Percentiles rank a stretch among this genome's conserved stretches.
Conservation (phyloP, 2,797 vertebrate species). For the Hypotaenidia philippensis region DNA sequence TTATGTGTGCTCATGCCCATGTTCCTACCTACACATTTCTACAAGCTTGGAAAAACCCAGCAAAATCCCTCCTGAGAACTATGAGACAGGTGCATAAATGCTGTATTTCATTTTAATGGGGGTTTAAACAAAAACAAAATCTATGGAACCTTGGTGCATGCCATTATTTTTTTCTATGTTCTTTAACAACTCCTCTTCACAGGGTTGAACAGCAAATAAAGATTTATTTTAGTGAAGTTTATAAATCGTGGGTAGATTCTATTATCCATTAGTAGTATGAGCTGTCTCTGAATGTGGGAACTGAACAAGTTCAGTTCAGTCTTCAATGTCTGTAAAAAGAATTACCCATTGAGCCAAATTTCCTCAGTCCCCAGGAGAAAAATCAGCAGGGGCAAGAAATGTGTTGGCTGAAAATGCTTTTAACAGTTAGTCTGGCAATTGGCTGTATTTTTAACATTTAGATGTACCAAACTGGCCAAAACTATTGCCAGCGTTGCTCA, state of each 20-base stretch:
- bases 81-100: not conserved
- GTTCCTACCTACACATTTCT: not conserved
- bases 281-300: not conserved
- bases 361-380: not conserved
- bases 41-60: not conserved
- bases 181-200: not conserved
- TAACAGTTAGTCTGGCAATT: not conserved
- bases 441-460: not conserved
- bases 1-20: accelerated
- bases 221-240: not conserved
- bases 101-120: not conserved
- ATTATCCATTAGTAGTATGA: not conserved
- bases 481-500: not conserved
- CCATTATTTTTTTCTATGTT: not conserved
- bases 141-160: not conserved
- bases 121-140: not conserved
- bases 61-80: not conserved
- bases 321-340: not conserved
- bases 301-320: not conserved
- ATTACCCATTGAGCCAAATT: not conserved
- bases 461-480: not conserved
- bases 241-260: not conserved
- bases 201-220: not conserved
- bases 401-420: not conserved
- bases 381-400: not conserved